Evolutionary conservation across 2,888 invertebrate species (phyloP).

Genomic region (Syrista parreyssii): DNA sequence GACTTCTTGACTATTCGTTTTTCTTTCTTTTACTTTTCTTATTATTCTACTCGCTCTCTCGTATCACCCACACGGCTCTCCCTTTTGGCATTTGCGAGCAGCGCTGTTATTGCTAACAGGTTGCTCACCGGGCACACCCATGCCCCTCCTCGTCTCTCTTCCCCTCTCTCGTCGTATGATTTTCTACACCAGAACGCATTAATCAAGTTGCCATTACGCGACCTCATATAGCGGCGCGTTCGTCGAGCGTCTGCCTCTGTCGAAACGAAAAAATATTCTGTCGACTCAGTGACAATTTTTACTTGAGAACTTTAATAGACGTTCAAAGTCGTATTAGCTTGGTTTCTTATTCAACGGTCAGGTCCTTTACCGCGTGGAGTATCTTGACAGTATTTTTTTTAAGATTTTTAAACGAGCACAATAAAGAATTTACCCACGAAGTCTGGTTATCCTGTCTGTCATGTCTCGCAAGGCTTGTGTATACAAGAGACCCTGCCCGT

Average conservation of each 20-base stretch:
- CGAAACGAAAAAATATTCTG: neutral
- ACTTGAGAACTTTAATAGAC: neutral
- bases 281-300: neutral
- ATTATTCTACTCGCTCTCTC: neutral
- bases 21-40: neutral
- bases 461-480: neutral
- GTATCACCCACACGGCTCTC: neutral
- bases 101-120: conserved; percentile 1
- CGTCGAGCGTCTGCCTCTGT: conserved; percentile 25
- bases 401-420: neutral
- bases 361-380: neutral
- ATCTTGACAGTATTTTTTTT: neutral
- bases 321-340: neutral
- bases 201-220: neutral
- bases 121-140: conserved; percentile 1
- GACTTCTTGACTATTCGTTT: neutral
- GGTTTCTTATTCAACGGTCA: neutral
- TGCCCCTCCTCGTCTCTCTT: neutral
- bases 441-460: neutral
- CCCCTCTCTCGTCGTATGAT: neutral
- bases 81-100: neutral
- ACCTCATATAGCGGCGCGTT: conserved; percentile 5
- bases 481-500: neutral
- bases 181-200: neutral
- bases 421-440: neutral